phyloP scores from a whole-genome alignment of 2,888 invertebrate species.

The Lasioglossum lativentre region DNA sequence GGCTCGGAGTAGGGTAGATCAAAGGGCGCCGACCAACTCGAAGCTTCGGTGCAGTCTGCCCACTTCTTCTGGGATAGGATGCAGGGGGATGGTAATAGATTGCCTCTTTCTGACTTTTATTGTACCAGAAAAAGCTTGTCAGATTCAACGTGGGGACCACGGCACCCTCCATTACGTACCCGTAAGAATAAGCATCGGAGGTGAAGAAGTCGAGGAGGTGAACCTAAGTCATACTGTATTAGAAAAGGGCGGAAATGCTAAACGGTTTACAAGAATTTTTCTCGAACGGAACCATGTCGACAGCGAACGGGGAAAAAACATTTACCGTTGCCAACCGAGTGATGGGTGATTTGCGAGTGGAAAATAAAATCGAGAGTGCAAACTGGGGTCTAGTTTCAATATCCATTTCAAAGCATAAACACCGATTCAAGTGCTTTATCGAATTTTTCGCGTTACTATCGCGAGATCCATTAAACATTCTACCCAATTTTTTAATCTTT shows the following conservation, averaged over 20 bases:
- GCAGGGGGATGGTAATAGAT: conserved; percentile 75
- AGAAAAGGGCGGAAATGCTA: conserved; percentile 53
- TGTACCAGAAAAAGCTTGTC: conserved; percentile 75
- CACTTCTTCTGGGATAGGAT: conserved; percentile 61
- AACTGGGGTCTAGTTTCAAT: neutral
- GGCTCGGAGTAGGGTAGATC: conserved; percentile 58
- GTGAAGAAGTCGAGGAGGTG: conserved; percentile 56
- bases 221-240: conserved; percentile 29
- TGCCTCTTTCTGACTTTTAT: conserved; percentile 78
- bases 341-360: conserved; percentile 3
- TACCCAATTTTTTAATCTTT: neutral
- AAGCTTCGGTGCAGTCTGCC: conserved; percentile 61
- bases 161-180: conserved; percentile 65
- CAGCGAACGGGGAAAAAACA: neutral
- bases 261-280: conserved; percentile 57
- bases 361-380: neutral
- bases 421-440: neutral
- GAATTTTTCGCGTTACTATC: neutral
- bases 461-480: conserved; percentile 4
- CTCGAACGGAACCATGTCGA: conserved; percentile 26
- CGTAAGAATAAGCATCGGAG: conserved; percentile 56
- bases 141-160: conserved; percentile 69
- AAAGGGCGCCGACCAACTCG: conserved; percentile 71
- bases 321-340: conserved; percentile 19
- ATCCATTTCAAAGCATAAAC: neutral